A percentile compares a stretch with the other conserved stretches of the same genome.
phyloP scores from a whole-genome alignment of 1,140 invertebrate genomes.

The Adelges cooleyi region DNA sequence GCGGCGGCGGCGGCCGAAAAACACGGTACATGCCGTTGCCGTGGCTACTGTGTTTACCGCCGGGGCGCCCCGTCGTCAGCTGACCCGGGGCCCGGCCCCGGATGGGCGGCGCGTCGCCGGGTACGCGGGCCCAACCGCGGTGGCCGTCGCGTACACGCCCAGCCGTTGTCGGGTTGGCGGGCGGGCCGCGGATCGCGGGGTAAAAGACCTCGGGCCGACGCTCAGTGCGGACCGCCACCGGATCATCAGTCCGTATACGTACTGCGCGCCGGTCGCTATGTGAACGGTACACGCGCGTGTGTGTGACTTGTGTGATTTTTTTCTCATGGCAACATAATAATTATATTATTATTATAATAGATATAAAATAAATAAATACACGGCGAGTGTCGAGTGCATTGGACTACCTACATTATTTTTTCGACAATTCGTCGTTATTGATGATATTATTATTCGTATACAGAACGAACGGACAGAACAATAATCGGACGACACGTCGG shows the following conservation, averaged over 20 bases:
- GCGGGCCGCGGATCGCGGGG: conserved; percentile 24
- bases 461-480: too few species aligned
- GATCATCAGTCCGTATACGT: conserved; percentile 49
- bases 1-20: neutral
- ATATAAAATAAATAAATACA: too few species aligned
- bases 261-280: conserved; percentile 58
- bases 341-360: too few species aligned
- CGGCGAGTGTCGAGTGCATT: conserved; percentile 7
- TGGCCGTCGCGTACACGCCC: neutral
- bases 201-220: conserved; percentile 40
- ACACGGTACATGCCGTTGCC: conserved; percentile 31
- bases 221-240: conserved; percentile 56
- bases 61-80: conserved; percentile 26
- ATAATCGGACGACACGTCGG: neutral
- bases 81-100: conserved; percentile 25
- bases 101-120: conserved; percentile 3
- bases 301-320: conserved; percentile 27
- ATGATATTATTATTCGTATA: too few species aligned
- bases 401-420: too few species aligned
- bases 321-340: neutral
- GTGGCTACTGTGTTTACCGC: conserved; percentile 40
- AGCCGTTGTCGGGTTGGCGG: conserved; percentile 28
- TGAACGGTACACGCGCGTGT: conserved; percentile 40
- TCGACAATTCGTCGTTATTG: too few species aligned
- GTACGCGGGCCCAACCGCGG: neutral